Conservation (phyloP, 2,797 vertebrate genomes). For the Tiaroga cobitis region DNA sequence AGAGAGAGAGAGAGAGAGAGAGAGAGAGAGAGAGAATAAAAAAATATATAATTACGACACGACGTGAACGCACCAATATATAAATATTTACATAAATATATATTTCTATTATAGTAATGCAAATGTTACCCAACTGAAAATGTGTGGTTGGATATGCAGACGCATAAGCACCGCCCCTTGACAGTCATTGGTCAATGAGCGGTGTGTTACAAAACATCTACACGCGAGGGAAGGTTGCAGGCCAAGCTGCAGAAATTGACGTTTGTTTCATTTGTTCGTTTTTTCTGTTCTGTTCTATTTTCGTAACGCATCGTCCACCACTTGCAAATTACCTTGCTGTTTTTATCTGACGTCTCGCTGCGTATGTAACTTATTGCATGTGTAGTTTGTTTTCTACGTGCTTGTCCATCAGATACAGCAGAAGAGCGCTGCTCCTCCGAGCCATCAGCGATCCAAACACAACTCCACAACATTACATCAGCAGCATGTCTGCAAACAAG, state of each 20-base stretch:
- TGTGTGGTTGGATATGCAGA: too few species aligned
- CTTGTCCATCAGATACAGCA: constrained; percentile 1
- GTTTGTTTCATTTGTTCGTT: neutral
- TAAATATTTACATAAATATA: too few species aligned
- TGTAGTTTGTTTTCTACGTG: neutral
- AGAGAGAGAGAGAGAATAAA: too few species aligned
- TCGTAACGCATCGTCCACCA: neutral
- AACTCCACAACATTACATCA: neutral
- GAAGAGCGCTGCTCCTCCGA: neutral
- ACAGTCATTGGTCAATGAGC: constrained; percentile 7
- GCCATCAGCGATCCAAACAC: neutral
- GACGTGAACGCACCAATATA: too few species aligned
- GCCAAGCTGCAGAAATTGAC: neutral
- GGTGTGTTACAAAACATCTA: constrained; percentile 62
- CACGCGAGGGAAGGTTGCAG: neutral
- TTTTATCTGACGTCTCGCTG: neutral
- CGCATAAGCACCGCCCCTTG: neutral
- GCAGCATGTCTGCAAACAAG: constrained; percentile 66
- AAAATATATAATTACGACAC: too few species aligned
- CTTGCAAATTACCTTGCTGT: neutral
- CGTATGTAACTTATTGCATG: neutral
- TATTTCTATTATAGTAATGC: too few species aligned
- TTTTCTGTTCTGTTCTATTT: neutral
- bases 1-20: too few species aligned
- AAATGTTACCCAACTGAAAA: too few species aligned